Evolutionary conservation across 2,888 invertebrate genomes (phyloP), one percentile per base, ranked within the genome.

Genomic region (Ligdia adustata): DNA sequence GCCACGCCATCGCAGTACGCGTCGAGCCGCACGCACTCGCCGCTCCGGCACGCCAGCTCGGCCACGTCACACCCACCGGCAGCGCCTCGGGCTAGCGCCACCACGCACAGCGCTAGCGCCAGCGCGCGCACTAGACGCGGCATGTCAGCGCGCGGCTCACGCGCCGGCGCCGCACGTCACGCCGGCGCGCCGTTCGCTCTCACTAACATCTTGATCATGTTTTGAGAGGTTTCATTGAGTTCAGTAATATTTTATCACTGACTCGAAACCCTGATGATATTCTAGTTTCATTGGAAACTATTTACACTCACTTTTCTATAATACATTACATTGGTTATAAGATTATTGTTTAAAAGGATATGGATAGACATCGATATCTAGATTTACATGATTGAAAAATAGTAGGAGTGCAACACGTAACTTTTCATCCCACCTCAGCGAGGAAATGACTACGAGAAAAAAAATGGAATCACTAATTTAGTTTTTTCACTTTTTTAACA

Each of bases 21-120:
- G 89, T 97, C 97, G 56, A 95, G 91, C 13, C 95, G 94, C 75
- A 97, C 94, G 87, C 97, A 97, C 64, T 94, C 93, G 82, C 97
- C 97, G 68, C 69, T 62, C 62, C 82, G 79, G 63, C 80, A 77
- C 57, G 79, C 72, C 53, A 74, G 74, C 76, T 82, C 71, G 31
- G 83, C 82, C 67, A 82, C 82, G 64, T 84, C 84, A 69, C 84
- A 81, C 50, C 79, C 82, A 40, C 78, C 81, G 18, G 73, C 78
- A 51, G 77, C 81, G 49, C 70, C 77, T 57, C 76, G 72, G n/a
- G n/a, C n/a, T n/a, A n/a, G n/a, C n/a, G n/a, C n/a, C n/a, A n/a
- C n/a, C 63, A 60, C 67, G 52, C 43, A 35, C 64, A 49, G 52
- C 55, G 48, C 42, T 57, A 60, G 50, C 64, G 57, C 54, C 61